Conservation (phyloP, 2,888 invertebrate species). For the Argynnis bischoffii region DNA sequence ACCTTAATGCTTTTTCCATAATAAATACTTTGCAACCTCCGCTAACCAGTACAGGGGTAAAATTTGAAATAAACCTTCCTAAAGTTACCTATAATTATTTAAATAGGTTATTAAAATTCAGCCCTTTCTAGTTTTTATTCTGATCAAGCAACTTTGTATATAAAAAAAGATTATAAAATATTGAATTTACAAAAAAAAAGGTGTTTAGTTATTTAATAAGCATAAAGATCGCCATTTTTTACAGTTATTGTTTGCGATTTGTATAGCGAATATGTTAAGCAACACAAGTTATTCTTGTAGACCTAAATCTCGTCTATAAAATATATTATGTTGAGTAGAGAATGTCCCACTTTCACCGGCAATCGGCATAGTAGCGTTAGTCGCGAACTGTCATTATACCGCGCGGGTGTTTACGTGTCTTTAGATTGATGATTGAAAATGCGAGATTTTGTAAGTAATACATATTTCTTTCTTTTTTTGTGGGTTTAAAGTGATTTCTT, state of each 20-base stretch:
- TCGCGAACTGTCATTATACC: constrained; percentile 49
- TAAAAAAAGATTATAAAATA: too few species aligned
- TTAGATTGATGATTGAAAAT: constrained; percentile 24
- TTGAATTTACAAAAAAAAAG: too few species aligned
- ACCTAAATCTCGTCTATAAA: constrained; percentile 25
- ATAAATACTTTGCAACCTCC: too few species aligned
- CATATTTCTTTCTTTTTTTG: neutral
- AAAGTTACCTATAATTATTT: too few species aligned
- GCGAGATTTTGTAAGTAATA: constrained; percentile 38
- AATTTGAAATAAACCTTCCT: too few species aligned
- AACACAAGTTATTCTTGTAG: constrained; percentile 21
- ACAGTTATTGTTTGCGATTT: neutral
- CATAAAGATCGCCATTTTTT: too few species aligned
- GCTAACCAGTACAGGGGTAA: too few species aligned
- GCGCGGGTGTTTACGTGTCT: constrained; percentile 28
- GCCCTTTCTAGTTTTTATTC: too few species aligned
- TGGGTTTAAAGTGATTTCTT: neutral
- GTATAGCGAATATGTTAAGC: constrained; percentile 30
- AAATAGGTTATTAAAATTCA: too few species aligned
- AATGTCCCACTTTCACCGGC: constrained; percentile 63
- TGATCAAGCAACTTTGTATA: too few species aligned
- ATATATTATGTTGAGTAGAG: constrained; percentile 26
- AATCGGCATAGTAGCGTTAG: constrained; percentile 47
- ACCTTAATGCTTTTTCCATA: too few species aligned
- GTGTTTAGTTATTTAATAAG: too few species aligned